Evolutionary conservation across 2,888 invertebrate species (phyloP).

Genomic region (Ectemnius lituratus): DNA sequence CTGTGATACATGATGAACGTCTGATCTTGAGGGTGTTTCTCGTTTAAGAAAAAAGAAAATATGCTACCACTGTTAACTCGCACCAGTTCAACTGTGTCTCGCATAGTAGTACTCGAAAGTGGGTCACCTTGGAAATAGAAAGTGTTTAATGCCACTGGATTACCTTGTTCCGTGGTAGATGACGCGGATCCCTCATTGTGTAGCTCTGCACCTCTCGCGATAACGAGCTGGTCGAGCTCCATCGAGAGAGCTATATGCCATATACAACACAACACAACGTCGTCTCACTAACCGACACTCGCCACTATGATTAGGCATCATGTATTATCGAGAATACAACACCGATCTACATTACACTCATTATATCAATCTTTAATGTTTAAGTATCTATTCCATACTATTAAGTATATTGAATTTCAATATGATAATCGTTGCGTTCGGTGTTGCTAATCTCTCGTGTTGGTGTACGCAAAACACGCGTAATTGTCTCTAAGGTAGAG

Average conservation of each 20-base stretch:
- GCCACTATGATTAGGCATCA: conserved; percentile 49
- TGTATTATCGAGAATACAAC: conserved; percentile 41
- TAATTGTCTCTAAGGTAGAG: conserved; percentile 11
- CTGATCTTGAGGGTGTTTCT: not conserved
- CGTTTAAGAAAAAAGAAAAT: too few relatives aligned
- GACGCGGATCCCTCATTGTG: conserved; percentile 79
- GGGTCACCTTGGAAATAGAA: conserved; percentile 39
- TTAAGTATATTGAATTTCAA: too few relatives aligned
- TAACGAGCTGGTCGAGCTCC: conserved; percentile 83
- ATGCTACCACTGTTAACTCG: not conserved
- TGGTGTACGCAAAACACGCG: conserved; percentile 15
- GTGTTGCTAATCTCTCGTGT: conserved; percentile 29
- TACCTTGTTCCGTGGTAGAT: conserved; percentile 76
- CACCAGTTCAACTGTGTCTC: conserved; percentile 25
- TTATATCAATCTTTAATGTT: not conserved
- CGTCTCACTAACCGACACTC: conserved; percentile 69
- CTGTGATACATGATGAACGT: conserved; percentile 12
- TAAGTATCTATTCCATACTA: too few relatives aligned
- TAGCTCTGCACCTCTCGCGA: conserved; percentile 82
- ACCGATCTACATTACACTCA: conserved; percentile 26
- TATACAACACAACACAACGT: conserved; percentile 78
- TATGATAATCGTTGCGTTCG: conserved; percentile 7
- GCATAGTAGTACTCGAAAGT: conserved; percentile 42
- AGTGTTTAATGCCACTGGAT: conserved; percentile 53
- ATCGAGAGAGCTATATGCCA: conserved; percentile 82